Conservation (phyloP, 2,888 invertebrate species). For the Calameuta pallipes region DNA sequence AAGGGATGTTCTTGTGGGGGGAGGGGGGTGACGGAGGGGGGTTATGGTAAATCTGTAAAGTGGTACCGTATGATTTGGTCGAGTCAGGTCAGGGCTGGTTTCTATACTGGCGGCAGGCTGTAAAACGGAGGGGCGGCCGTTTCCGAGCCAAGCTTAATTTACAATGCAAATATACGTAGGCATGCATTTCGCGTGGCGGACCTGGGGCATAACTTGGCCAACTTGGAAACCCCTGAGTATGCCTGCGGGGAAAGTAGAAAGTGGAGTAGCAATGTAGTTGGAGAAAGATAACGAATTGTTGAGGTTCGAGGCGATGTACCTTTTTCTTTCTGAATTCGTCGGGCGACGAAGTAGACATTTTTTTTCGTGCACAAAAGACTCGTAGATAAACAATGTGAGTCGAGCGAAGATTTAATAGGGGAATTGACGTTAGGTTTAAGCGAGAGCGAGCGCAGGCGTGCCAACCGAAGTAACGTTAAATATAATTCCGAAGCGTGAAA, state of each 20-base stretch:
- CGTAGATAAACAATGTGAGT: not conserved
- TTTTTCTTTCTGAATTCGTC: slow-evolving; percentile 1
- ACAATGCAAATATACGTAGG: slow-evolving; percentile 44
- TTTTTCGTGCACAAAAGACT: not conserved
- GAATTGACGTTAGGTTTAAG: not conserved
- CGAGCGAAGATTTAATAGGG: not conserved
- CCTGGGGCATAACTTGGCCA: not conserved
- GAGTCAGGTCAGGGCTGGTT: slow-evolving; percentile 34
- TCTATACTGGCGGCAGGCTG: slow-evolving; percentile 25
- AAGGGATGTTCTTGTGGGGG: not conserved
- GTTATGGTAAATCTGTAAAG: not conserved
- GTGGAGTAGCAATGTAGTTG: not conserved
- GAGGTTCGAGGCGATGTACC: not conserved
- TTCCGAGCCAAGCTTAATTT: slow-evolving; percentile 41
- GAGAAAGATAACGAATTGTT: not conserved
- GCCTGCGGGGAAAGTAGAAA: not conserved
- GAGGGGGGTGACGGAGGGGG: not conserved
- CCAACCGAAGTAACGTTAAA: not conserved
- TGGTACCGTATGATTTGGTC: slow-evolving; percentile 29
- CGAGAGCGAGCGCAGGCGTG: not conserved
- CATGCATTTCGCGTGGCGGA: not conserved
- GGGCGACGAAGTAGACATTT: not conserved
- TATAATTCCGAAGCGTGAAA: not conserved
- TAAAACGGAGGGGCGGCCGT: slow-evolving; percentile 28
- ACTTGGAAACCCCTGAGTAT: not conserved